phyloP scores from a whole-genome alignment of 1,140 invertebrate species.

The Ceratoteleas bidentatus region DNA sequence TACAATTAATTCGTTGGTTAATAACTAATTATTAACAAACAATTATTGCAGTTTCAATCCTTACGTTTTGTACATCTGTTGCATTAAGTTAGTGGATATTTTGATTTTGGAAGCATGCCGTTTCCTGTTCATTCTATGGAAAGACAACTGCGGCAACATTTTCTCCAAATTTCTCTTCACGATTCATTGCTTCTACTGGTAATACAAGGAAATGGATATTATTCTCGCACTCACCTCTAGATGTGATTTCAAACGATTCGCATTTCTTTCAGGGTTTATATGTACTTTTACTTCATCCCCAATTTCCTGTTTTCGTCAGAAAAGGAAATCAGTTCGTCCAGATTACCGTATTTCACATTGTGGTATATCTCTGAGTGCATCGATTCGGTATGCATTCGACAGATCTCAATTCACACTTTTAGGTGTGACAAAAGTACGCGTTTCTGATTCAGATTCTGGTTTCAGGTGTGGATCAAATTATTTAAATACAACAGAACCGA shows the following conservation, averaged over 20 bases:
- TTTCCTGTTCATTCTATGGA: slow-evolving; percentile 68
- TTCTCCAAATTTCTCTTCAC: slow-evolving; percentile 68
- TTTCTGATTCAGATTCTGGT: slow-evolving; percentile 18
- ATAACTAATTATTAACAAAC: too few species aligned
- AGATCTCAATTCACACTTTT: slow-evolving; percentile 11
- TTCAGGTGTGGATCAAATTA: slow-evolving; percentile 69
- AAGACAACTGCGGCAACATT: slow-evolving; percentile 57
- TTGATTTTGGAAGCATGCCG: slow-evolving; percentile 68
- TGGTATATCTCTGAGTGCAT: slow-evolving; percentile 72
- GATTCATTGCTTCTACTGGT: slow-evolving; percentile 72
- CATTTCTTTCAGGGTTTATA: slow-evolving; percentile 69
- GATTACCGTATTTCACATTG: slow-evolving; percentile 66
- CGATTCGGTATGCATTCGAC: slow-evolving; percentile 68
- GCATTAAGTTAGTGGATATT: slow-evolving; percentile 70
- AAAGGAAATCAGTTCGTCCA: slow-evolving; percentile 52
- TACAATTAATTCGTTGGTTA: too few species aligned
- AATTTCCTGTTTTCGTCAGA: slow-evolving; percentile 66
- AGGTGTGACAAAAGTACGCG: neutral
- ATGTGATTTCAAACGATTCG: slow-evolving; percentile 3
- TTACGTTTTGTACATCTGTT: slow-evolving; percentile 62
- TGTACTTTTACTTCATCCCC: slow-evolving; percentile 72
- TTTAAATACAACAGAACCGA: slow-evolving; percentile 48
- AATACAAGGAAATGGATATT: too few species aligned
- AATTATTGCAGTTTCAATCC: slow-evolving; percentile 67
- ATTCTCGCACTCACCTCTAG: too few species aligned